phyloP scores from a whole-genome alignment of 1,140 invertebrate species.

The Ceratosolen solmsi region DNA sequence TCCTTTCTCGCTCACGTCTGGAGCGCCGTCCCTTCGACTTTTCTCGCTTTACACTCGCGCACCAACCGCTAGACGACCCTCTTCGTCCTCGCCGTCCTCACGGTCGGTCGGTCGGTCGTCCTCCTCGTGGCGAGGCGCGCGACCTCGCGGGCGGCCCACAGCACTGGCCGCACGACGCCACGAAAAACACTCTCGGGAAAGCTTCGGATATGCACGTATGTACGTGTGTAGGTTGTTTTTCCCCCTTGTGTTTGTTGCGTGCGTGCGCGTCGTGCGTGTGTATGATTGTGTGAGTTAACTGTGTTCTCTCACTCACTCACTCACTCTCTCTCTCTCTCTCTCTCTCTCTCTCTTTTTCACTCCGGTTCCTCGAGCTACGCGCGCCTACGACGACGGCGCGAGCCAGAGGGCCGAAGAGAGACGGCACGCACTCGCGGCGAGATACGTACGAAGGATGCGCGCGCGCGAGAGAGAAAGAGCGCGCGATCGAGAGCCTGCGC shows the following conservation, averaged over 20 bases:
- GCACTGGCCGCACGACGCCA: background rate
- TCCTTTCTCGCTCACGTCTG: background rate
- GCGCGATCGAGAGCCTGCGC: background rate
- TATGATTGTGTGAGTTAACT: too few species aligned
- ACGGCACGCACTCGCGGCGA: background rate
- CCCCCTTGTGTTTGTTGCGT: too few species aligned
- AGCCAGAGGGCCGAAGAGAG: background rate
- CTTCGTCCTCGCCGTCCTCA: background rate
- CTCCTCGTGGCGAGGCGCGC: background rate
- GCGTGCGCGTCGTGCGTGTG: too few species aligned
- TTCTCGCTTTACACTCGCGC: background rate
- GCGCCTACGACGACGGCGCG: background rate
- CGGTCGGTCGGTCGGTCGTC: background rate
- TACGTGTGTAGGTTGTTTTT: too few species aligned
- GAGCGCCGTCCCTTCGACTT: background rate
- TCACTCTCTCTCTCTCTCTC: constrained; percentile 33
- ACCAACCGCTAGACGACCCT: background rate
- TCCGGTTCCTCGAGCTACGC: background rate
- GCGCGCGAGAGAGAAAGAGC: background rate
- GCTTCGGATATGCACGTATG: too few species aligned
- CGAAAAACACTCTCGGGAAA: background rate
- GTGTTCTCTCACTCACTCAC: too few species aligned
- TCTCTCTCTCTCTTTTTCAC: background rate
- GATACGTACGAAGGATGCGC: background rate
- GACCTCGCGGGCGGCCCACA: background rate